Evolutionary conservation across 2,797 vertebrate species (phyloP).

Genomic region (Melanogrammus aeglefinus): DNA sequence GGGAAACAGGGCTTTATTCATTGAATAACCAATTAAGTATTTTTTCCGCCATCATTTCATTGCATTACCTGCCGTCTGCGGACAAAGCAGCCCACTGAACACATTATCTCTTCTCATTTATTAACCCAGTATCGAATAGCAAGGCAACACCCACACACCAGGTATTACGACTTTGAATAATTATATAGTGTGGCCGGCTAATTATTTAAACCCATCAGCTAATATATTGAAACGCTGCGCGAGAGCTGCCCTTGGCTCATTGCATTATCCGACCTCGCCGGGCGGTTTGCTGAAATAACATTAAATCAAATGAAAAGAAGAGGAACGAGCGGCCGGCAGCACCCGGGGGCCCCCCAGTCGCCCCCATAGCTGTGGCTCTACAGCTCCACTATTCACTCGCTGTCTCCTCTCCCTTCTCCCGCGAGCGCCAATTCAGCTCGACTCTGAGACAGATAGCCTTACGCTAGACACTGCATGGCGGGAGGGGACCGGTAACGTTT

Average conservation of each 20-base stretch:
- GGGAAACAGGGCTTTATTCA: not conserved
- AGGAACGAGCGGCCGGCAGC: slow-evolving; percentile 68
- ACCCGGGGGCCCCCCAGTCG: slow-evolving; percentile 52
- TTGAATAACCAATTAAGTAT: not conserved
- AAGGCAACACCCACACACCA: not conserved
- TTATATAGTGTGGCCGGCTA: slow-evolving; percentile 16
- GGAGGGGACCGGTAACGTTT: no score
- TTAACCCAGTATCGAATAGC: not conserved
- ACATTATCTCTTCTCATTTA: not conserved
- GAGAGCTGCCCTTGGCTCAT: slow-evolving; percentile 62
- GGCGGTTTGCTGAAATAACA: slow-evolving; percentile 69
- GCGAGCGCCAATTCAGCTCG: slow-evolving; percentile 44
- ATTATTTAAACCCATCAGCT: slow-evolving; percentile 58
- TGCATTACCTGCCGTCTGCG: not conserved
- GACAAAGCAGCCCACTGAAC: not conserved
- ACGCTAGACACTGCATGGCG: not conserved
- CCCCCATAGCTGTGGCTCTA: slow-evolving; percentile 35
- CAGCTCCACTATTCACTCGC: slow-evolving; percentile 47
- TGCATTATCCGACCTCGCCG: slow-evolving; percentile 69
- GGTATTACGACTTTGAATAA: not conserved
- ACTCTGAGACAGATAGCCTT: slow-evolving; percentile 38
- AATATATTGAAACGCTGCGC: slow-evolving; percentile 54
- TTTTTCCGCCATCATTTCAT: not conserved
- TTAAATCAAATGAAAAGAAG: slow-evolving; percentile 73
- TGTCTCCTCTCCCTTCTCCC: slow-evolving; percentile 53